Evolutionary conservation across 2,888 invertebrate genomes (phyloP).

Genomic region (Meteorus colon): DNA sequence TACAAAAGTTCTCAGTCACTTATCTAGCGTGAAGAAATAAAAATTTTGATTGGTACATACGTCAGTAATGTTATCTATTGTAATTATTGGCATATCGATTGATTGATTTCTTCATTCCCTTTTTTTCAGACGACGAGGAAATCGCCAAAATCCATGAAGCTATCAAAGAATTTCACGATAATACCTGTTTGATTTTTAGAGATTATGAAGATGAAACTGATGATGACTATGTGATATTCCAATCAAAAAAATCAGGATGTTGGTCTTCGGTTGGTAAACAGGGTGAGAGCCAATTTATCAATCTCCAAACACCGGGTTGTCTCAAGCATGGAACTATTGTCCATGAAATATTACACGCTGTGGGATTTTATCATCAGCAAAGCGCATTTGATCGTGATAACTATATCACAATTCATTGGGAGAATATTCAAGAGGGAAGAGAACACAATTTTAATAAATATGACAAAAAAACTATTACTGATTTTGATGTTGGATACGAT

Average conservation of each 20-base stretch:
- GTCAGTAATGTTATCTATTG: too few species aligned
- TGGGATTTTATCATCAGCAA: constrained; percentile 91
- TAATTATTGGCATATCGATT: too few species aligned
- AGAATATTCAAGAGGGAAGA: constrained; percentile 78
- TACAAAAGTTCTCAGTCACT: neutral
- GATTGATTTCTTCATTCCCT: neutral
- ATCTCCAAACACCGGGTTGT: constrained; percentile 73
- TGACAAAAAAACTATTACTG: constrained; percentile 78
- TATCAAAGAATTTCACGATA: constrained; percentile 77
- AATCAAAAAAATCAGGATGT: constrained; percentile 77
- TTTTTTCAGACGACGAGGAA: constrained; percentile 70
- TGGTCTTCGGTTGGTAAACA: constrained; percentile 81
- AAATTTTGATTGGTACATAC: too few species aligned
- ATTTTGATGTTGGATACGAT: constrained; percentile 81
- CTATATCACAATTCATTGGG: constrained; percentile 83
- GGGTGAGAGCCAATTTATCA: constrained; percentile 78
- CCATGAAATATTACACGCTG: constrained; percentile 85
- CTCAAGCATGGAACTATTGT: constrained; percentile 75
- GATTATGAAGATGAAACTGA: constrained; percentile 76
- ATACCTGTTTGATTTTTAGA: constrained; percentile 79
- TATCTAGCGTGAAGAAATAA: neutral
- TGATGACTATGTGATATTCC: constrained; percentile 77
- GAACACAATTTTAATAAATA: constrained; percentile 82
- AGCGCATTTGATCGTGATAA: constrained; percentile 85
- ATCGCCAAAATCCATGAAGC: constrained; percentile 75